These are phyloP conservation scores for Nomada goodeniana DNA, from an alignment of 2,888 invertebrate species.

Conservation along the genomic window DNA sequence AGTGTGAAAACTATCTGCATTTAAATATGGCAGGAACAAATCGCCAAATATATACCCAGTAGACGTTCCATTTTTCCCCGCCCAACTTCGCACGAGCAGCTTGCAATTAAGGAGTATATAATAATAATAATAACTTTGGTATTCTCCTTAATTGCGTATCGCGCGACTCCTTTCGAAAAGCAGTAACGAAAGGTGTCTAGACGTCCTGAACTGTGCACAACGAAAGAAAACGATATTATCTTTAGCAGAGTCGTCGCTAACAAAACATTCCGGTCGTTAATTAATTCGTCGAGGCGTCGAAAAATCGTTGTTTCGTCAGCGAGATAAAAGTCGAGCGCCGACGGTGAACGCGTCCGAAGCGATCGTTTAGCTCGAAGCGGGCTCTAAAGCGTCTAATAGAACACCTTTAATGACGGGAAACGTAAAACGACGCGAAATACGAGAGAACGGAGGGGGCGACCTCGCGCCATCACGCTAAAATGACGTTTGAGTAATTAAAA, in stretches of 20 bases:
- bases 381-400: constrained; percentile 35
- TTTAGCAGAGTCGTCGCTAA: background rate
- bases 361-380: background rate
- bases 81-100: no score
- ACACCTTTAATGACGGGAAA: constrained; percentile 33
- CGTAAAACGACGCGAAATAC: constrained; percentile 25
- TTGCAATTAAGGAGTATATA: no score
- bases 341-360: background rate
- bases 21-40: no score
- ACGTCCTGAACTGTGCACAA: background rate
- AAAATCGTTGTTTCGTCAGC: background rate
- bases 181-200: background rate
- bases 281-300: constrained; percentile 12
- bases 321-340: background rate
- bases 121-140: no score
- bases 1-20: no score
- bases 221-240: no score
- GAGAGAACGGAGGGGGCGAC: constrained; percentile 12
- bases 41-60: no score
- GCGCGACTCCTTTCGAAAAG: background rate
- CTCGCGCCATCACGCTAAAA: constrained; percentile 17
- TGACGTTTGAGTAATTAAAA: constrained; percentile 62
- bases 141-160: no score
- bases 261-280: constrained; percentile 1
- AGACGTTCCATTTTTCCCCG: no score